Base-by-base conservation (phyloP, 1,140 invertebrate species). In the Bombyx mandarina region DNA sequence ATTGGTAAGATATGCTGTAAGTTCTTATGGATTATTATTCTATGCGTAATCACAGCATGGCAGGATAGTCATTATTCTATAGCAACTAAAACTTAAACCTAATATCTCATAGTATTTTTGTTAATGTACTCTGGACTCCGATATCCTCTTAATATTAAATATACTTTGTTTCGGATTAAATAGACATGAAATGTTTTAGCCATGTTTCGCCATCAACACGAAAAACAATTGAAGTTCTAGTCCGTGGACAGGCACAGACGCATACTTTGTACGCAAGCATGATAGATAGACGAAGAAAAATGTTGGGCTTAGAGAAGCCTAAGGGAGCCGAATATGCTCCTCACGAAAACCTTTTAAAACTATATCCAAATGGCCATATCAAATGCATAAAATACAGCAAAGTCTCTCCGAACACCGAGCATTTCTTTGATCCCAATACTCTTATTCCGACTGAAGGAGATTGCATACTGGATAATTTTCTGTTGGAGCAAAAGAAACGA, bases 261-360 rank as follows among this genome's bases (percentile, higher is more conserved):
- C 94, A 96, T 66, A 71, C 88, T 43, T 77, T 94, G 18, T 96
- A 96, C 65, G 89, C 91, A 42, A 85, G 90, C 46, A 90, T 96
- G 5, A 90, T 94, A 50, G 78, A 89, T 1, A 89, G 90, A 51
- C 86, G 92, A 43, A 78, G 85, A 35, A 82, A 70, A 69, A 75
- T 80, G 60, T 54, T 83, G 51, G 77, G 69, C 0, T 42, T 81
- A 1, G 76, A 67, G 43, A 67, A 53, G 64, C 81, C 79, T 8
- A 55, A 69, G 62, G 71, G 66, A 18, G 79, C 82, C 5, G 72
- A 68, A 47, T 71, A 76, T 51, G 2, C 57, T 9, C 65, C 58
- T 42, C 82, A 87, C 54, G 58, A 65, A 42, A 66, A 82, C 47
- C 64, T 86, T 9, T 79, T 79, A 26, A 66, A 77, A 6, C 74